phyloP scores from a whole-genome alignment of 2,888 invertebrate genomes.

The Spialia ferax region DNA sequence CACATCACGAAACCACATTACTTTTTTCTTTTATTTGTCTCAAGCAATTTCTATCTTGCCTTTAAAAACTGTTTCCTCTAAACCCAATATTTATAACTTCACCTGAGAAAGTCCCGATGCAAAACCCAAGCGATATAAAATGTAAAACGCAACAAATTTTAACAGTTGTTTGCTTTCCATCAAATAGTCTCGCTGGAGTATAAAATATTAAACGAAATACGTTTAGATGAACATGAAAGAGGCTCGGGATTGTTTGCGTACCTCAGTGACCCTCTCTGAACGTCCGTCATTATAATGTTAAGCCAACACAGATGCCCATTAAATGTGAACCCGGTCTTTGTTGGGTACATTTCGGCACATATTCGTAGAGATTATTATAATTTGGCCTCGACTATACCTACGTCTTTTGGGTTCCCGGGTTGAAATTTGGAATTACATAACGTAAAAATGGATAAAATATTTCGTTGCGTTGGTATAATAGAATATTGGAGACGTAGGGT shows the following conservation, averaged over 20 bases:
- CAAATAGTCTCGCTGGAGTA: conserved; percentile 2
- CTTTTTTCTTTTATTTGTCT: no score
- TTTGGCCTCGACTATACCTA: neutral
- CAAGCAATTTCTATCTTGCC: no score
- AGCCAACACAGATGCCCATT: conserved; percentile 30
- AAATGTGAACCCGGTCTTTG: conserved; percentile 52
- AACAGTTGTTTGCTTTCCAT: conserved; percentile 11
- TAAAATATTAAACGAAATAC: conserved; percentile 7
- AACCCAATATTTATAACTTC: neutral
- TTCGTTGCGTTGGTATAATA: no score
- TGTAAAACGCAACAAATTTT: conserved; percentile 7
- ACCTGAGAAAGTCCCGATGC: neutral
- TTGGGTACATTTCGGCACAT: conserved; percentile 16
- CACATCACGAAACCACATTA: no score
- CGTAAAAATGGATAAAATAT: no score
- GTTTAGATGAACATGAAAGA: conserved; percentile 10
- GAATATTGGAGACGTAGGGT: no score
- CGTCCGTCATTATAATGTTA: conserved; percentile 26
- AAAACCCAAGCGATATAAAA: neutral
- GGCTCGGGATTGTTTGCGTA: conserved; percentile 11
- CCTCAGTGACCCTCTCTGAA: conserved; percentile 16
- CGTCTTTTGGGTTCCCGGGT: neutral
- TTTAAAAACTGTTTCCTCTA: neutral
- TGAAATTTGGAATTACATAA: no score
- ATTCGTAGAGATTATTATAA: conserved; percentile 16